phyloP scores from a whole-genome alignment of 2,113 vertebrate species.

The Felis chaus region DNA sequence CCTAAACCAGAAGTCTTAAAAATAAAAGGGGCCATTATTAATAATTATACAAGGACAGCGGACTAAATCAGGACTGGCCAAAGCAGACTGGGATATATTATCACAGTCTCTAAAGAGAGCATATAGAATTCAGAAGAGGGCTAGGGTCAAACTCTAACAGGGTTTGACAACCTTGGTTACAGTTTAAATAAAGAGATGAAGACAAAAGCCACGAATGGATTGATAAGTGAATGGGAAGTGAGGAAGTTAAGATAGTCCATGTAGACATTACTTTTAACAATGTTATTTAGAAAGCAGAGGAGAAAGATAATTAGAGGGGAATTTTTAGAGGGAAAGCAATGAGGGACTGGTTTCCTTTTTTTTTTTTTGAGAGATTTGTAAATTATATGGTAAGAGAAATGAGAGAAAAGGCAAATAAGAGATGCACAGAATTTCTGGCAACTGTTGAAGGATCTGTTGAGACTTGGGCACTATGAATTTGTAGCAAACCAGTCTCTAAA shows the following conservation, averaged over 20 bases:
- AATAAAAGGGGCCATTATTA: background rate
- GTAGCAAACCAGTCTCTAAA: background rate
- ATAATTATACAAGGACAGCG: background rate
- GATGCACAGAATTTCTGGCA: background rate
- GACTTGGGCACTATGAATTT: background rate
- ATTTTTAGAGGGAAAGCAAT: background rate
- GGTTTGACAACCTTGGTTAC: background rate
- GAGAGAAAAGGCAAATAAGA: background rate
- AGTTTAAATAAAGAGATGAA: background rate
- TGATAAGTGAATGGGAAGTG: background rate
- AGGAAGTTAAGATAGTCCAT: background rate
- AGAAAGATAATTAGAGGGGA: background rate
- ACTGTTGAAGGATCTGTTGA: background rate
- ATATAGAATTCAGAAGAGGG: background rate
- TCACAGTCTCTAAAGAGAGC: background rate
- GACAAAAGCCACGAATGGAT: background rate
- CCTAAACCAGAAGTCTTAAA: background rate
- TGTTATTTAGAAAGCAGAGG: background rate
- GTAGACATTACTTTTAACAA: background rate
- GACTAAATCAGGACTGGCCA: conserved; percentile 20
- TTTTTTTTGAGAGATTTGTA: background rate
- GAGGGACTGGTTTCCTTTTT: background rate
- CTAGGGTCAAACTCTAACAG: background rate
- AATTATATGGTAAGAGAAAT: background rate
- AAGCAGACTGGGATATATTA: background rate